Conservation (phyloP, 2,888 invertebrate species). For the Cephus pulcher region DNA sequence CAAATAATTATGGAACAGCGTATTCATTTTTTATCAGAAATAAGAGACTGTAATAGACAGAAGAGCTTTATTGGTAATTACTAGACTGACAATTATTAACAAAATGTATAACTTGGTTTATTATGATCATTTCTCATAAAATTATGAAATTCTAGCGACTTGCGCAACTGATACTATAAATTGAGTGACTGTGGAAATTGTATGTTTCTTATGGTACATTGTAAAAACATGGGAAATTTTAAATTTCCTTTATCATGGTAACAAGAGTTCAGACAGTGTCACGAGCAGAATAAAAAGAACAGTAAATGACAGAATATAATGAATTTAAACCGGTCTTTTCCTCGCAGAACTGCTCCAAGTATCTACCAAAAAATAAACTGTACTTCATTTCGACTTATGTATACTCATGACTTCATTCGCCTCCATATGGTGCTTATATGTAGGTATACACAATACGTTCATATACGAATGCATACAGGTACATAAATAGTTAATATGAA, state of each 20-base stretch:
- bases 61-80: background rate
- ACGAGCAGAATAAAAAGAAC: background rate
- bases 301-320: background rate
- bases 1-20: background rate
- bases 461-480: background rate
- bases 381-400: background rate
- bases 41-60: background rate
- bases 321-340: background rate
- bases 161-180: background rate
- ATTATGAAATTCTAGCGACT: background rate
- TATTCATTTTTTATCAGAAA: background rate
- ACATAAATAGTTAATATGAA: slow-evolving; percentile 18
- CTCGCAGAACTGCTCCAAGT: background rate
- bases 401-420: background rate
- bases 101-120: background rate
- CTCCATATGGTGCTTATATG: background rate
- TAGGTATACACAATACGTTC: background rate
- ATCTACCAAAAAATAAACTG: background rate
- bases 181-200: background rate
- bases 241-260: background rate
- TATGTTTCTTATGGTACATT: background rate
- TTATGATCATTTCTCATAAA: background rate
- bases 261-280: background rate
- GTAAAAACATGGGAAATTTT: background rate
- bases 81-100: background rate